A percentile compares a stretch with the other conserved stretches of the same genome.
phyloP scores from a whole-genome alignment of 2,113 vertebrate genomes.

The Canis aureus region DNA sequence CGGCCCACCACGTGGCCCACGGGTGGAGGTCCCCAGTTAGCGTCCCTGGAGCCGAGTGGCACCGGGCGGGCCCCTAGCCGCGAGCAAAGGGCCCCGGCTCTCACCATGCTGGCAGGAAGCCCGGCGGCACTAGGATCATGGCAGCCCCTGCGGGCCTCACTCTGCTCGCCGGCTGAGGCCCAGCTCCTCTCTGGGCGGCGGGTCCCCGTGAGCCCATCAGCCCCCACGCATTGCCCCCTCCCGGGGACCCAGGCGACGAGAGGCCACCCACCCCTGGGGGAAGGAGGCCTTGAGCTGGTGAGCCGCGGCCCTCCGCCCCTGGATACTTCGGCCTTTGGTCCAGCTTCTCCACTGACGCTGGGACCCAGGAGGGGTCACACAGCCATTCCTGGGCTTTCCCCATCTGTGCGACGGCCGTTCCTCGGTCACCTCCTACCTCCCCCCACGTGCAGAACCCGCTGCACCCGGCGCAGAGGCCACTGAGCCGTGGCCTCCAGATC shows the following conservation, averaged over 20 bases:
- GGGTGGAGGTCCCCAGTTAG: neutral
- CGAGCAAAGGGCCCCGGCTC: neutral
- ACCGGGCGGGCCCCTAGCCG: neutral
- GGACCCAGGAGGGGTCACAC: neutral
- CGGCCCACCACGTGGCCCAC: too few species aligned
- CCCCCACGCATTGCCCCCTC: accelerated
- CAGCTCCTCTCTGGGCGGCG: neutral
- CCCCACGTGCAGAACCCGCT: neutral
- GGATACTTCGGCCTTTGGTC: neutral
- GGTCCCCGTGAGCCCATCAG: neutral
- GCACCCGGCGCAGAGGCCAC: neutral
- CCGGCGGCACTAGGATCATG: accelerated
- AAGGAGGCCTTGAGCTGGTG: neutral
- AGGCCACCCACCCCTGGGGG: accelerated
- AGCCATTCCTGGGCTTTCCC: neutral
- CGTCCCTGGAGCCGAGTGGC: neutral
- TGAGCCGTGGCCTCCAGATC: too few species aligned
- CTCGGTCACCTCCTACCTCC: neutral
- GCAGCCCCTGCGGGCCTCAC: accelerated
- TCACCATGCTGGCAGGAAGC: neutral
- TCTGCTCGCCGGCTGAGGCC: neutral
- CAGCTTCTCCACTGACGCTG: neutral
- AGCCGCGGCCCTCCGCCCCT: neutral
- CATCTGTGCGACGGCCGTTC: neutral
- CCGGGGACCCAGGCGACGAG: neutral